Evolutionary conservation across 1,140 invertebrate species (phyloP).

Genomic region (Mylabris phalerata): DNA sequence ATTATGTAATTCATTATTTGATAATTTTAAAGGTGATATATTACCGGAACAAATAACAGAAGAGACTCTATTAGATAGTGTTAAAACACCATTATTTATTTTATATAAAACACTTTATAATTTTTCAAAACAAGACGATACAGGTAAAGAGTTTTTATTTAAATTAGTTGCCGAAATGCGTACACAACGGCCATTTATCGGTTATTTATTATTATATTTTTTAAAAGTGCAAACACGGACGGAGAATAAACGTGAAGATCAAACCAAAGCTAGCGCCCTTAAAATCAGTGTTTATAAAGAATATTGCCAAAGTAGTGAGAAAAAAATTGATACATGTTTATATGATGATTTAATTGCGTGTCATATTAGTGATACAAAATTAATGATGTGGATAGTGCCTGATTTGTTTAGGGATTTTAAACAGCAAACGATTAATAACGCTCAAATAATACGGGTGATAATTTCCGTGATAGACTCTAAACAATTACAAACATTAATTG

Average conservation of each 20-base stretch:
- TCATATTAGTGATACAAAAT: constrained; percentile 78
- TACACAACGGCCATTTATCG: constrained; percentile 56
- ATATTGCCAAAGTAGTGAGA: constrained; percentile 73
- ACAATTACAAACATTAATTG: constrained; percentile 84
- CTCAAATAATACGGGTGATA: constrained; percentile 76
- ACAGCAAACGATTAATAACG: constrained; percentile 76
- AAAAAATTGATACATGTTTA: constrained; percentile 71
- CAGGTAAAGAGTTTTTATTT: constrained; percentile 64
- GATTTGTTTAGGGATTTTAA: constrained; percentile 89
- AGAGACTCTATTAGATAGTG: constrained; percentile 64
- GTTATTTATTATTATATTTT: constrained; percentile 82
- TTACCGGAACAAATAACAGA: constrained; percentile 46
- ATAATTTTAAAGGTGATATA: constrained; percentile 45
- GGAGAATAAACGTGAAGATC: constrained; percentile 53
- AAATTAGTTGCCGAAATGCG: constrained; percentile 69
- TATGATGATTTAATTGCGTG: constrained; percentile 76
- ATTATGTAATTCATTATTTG: constrained; percentile 47
- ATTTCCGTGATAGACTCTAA: constrained; percentile 81
- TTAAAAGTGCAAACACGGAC: constrained; percentile 66
- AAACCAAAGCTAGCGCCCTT: constrained; percentile 57
- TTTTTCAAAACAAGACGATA: constrained; percentile 70
- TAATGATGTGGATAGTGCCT: constrained; percentile 85
- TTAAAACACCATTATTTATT: constrained; percentile 73
- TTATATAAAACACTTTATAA: constrained; percentile 65
- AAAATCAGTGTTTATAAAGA: constrained; percentile 80